A percentile compares a stretch with the other conserved stretches of the same genome.
Evolutionary conservation across 2,113 vertebrate species (phyloP).

Genomic region (Emydura subglobosa): DNA sequence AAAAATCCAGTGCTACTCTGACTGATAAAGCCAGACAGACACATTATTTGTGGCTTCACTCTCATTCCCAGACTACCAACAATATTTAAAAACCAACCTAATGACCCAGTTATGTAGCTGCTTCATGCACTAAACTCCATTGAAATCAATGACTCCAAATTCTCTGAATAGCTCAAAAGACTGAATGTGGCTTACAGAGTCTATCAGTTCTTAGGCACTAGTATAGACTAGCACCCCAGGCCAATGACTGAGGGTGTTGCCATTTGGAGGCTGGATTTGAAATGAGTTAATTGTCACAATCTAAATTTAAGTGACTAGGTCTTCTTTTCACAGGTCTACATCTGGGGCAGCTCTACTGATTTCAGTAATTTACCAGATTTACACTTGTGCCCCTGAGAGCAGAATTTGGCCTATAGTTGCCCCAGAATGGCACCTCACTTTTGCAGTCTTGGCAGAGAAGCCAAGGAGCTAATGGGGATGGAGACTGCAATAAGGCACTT

Average conservation of each 20-base stretch:
- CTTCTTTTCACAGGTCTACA: neutral
- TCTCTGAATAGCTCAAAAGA: neutral
- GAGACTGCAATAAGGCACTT: neutral
- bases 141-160: neutral
- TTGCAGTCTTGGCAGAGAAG: rapidly evolving
- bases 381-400: neutral
- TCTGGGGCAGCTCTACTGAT: neutral
- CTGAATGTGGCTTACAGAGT: neutral
- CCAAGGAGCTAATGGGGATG: neutral
- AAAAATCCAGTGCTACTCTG: neutral
- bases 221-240: neutral
- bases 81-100: neutral
- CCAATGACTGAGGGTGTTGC: neutral
- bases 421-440: neutral
- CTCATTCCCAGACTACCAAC: neutral
- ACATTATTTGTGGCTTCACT: neutral
- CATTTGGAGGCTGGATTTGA: neutral
- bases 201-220: neutral
- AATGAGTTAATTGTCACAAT: neutral
- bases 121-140: neutral
- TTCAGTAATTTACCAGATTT: neutral
- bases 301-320: neutral
- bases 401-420: neutral
- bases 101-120: neutral
- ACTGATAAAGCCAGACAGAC: neutral